phyloP scores from a whole-genome alignment of 2,113 vertebrate genomes.

The Nyctibius bracteatus region DNA sequence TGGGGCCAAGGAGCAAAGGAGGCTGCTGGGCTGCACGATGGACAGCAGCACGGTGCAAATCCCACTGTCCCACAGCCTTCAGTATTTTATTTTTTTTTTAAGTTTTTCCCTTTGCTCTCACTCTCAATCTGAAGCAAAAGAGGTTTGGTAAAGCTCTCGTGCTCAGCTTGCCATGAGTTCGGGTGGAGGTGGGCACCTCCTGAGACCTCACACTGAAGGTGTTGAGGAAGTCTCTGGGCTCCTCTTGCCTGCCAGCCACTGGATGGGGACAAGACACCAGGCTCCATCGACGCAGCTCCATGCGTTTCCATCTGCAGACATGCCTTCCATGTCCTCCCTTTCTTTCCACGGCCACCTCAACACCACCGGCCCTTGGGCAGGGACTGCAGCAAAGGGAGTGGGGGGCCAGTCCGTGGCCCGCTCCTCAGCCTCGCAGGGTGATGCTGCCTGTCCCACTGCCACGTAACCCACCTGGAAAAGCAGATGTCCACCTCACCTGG shows the following conservation, averaged over 20 bases:
- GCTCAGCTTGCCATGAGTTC: neutral
- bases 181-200: neutral
- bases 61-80: too few relatives aligned
- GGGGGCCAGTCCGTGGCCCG: rapidly evolving
- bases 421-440: neutral
- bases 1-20: neutral
- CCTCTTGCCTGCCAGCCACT: rapidly evolving
- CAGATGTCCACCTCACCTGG: neutral
- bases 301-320: rapidly evolving
- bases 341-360: neutral
- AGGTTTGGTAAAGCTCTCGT: neutral
- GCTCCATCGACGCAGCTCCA: rapidly evolving
- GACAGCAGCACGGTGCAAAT: too few relatives aligned
- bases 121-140: neutral
- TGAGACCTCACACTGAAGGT: neutral
- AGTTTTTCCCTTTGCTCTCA: too few relatives aligned
- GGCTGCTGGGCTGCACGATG: rapidly evolving
- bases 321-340: too few relatives aligned
- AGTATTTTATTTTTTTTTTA: neutral
- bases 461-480: neutral
- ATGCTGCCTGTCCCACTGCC: neutral
- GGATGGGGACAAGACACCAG: neutral
- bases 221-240: rapidly evolving
- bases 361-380: neutral
- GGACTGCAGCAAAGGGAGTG: neutral